Evolutionary conservation across 2,113 vertebrate genomes (phyloP).

Genomic region (Pelobates fuscus): DNA sequence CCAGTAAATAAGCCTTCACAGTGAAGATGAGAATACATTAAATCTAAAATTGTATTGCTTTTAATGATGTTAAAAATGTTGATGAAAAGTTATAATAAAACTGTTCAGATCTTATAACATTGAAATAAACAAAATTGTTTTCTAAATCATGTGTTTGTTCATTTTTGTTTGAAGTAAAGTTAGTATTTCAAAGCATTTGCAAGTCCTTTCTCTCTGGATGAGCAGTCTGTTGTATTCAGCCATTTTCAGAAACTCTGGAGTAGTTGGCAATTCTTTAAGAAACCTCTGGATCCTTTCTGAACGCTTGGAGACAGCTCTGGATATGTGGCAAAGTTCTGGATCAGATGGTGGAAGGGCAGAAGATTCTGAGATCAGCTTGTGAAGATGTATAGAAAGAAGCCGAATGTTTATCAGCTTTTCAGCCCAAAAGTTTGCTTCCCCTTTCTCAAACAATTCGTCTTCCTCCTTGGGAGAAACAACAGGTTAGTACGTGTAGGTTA

Average conservation of each 20-base stretch:
- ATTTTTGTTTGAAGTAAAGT: slow-evolving; percentile 54
- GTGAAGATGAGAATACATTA: too few relatives aligned
- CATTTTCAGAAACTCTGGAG: slow-evolving; percentile 82
- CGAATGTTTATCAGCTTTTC: slow-evolving; percentile 80
- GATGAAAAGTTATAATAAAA: not conserved
- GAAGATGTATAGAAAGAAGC: slow-evolving; percentile 75
- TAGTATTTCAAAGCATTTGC: slow-evolving; percentile 69
- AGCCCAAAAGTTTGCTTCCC: slow-evolving; percentile 90
- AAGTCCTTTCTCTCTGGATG: slow-evolving; percentile 72
- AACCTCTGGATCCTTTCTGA: slow-evolving; percentile 53
- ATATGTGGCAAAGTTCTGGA: slow-evolving; percentile 56
- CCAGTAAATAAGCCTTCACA: not conserved
- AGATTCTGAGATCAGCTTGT: slow-evolving; percentile 55
- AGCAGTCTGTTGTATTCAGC: slow-evolving; percentile 74
- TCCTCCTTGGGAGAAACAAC: slow-evolving; percentile 73
- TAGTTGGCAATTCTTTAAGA: slow-evolving; percentile 67
- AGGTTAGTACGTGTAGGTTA: too few relatives aligned
- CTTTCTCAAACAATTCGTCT: slow-evolving; percentile 89
- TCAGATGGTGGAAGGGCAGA: slow-evolving; percentile 35
- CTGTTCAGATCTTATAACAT: not conserved
- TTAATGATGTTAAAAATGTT: not conserved
- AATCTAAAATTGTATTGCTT: not conserved
- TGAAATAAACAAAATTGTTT: not conserved
- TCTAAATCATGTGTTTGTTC: not conserved
- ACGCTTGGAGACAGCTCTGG: slow-evolving; percentile 58